phyloP scores from a whole-genome alignment of 1,140 invertebrate genomes.

The Drosophila funebris region DNA sequence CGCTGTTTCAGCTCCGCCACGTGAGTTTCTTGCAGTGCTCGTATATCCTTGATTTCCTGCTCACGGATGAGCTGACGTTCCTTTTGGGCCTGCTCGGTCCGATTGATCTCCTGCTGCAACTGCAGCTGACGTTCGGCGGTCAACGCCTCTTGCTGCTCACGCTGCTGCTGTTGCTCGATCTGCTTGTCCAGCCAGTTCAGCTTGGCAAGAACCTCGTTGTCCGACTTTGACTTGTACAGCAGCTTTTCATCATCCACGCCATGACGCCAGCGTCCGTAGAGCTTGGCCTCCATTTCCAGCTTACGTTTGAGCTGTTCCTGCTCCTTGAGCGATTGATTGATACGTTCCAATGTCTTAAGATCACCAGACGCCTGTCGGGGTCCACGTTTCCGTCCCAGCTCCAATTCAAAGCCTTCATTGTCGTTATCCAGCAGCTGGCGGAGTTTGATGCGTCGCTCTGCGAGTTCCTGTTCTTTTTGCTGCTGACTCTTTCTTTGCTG shows the following conservation, averaged over 20 bases:
- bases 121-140: conserved; percentile 72
- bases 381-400: conserved; percentile 75
- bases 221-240: conserved; percentile 74
- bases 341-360: conserved; percentile 75
- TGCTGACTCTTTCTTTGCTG: conserved; percentile 76
- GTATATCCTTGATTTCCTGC: conserved; percentile 68
- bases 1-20: conserved; percentile 66
- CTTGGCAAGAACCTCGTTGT: conserved; percentile 84
- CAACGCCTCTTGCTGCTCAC: conserved; percentile 83
- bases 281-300: conserved; percentile 84
- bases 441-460: conserved; percentile 84
- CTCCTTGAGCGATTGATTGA: conserved; percentile 81
- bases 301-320: conserved; percentile 83
- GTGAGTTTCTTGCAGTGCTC: conserved; percentile 68
- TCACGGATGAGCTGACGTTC: conserved; percentile 72
- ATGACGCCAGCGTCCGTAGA: conserved; percentile 85
- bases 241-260: conserved; percentile 78
- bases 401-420: conserved; percentile 81
- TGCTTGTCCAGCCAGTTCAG: conserved; percentile 85
- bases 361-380: conserved; percentile 24
- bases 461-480: conserved; percentile 84
- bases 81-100: conserved; percentile 66
- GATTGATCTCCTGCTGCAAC: conserved; percentile 77
- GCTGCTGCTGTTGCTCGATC: conserved; percentile 84
- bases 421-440: conserved; percentile 85